Percentiles rank a stretch among this genome's conserved stretches.
These are phyloP conservation scores for Scalopus aquaticus DNA, from an alignment of 2,113 vertebrate genomes.

Conservation along the genomic window DNA sequence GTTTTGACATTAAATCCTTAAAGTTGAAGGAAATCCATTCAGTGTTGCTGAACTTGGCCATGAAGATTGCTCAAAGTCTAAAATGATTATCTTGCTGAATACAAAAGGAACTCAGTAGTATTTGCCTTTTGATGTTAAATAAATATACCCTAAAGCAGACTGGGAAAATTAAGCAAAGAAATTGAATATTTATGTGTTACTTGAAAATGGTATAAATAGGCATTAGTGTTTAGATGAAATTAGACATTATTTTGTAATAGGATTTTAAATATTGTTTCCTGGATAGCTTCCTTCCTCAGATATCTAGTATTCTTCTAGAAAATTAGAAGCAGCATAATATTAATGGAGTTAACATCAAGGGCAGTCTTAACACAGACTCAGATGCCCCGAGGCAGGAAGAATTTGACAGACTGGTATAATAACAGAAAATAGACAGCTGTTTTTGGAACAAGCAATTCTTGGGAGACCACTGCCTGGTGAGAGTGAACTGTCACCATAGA, in stretches of 20 bases:
- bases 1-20: constrained; percentile 70
- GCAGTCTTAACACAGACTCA: constrained; percentile 1
- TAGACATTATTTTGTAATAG: constrained; percentile 69
- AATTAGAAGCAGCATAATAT: constrained; percentile 62
- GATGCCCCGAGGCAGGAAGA: constrained; percentile 47
- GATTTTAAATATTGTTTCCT: constrained; percentile 75
- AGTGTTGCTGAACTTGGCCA: constrained; percentile 2
- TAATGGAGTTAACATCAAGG: constrained; percentile 60
- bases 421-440: constrained; percentile 28
- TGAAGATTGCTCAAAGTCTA: constrained; percentile 50
- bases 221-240: constrained; percentile 66
- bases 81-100: constrained; percentile 55
- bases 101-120: constrained; percentile 13
- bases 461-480: constrained; percentile 15
- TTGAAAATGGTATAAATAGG: constrained; percentile 58
- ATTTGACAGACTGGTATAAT: constrained; percentile 37
- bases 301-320: constrained; percentile 51
- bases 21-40: constrained; percentile 57
- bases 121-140: constrained; percentile 57
- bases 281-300: constrained; percentile 58
- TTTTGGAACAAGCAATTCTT: constrained; percentile 25
- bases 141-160: constrained; percentile 39
- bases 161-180: constrained; percentile 62
- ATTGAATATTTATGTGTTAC: constrained; percentile 73
- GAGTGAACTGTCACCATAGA: constrained; percentile 37